Evolutionary conservation across 2,888 invertebrate genomes (phyloP), one percentile per base, ranked within the genome.

Genomic region (Drosophila fungiperda): DNA sequence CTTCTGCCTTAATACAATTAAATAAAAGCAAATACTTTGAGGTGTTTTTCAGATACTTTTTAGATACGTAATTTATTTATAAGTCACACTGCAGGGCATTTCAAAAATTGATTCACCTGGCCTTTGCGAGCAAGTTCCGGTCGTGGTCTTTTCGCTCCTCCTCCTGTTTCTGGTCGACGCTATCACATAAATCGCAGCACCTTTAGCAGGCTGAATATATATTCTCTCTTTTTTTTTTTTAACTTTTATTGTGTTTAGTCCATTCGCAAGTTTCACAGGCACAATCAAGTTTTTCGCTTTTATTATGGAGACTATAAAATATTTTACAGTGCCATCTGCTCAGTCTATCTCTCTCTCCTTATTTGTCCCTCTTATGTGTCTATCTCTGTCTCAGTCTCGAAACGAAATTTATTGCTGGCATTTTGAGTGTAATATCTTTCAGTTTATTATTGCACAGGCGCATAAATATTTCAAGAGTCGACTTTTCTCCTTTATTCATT

Each of bases 261-360:
- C 53, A 48, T 67, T 76, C 71, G 67, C 75, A 67, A 68, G 60
- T 70, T 77, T 67, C 80, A 67, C 78, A 70, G 79, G 69, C 80
- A 63, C 80, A 89, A 87, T 87, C 82, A 87, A 89, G 86, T 86
- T 87, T 89, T 81, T 73, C 64, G 80, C 68, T 74, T 85, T 87
- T 87, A 80, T 88, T 86, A 80, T 70, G 64, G 67, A 49, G 42
- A 68, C 77, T 72, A 83, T 86, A 76, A 83, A 77, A 83, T 81
- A 81, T 86, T 80, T 88, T 86, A 88, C 80, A 70, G 71, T 63
- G 61, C 82, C 80, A 79, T 70, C 81, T 79, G 78, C 77, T 78
- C 66, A 61, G 32, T 36, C 48, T 52, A 64, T 76, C 66, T 73
- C 55, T 82, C 64, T 45, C 35, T 52, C 65, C 38, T 48, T 48